Evolutionary conservation across 1,140 invertebrate genomes (phyloP), one percentile per base, ranked within the genome.

Genomic region (Ceratina calcarata): DNA sequence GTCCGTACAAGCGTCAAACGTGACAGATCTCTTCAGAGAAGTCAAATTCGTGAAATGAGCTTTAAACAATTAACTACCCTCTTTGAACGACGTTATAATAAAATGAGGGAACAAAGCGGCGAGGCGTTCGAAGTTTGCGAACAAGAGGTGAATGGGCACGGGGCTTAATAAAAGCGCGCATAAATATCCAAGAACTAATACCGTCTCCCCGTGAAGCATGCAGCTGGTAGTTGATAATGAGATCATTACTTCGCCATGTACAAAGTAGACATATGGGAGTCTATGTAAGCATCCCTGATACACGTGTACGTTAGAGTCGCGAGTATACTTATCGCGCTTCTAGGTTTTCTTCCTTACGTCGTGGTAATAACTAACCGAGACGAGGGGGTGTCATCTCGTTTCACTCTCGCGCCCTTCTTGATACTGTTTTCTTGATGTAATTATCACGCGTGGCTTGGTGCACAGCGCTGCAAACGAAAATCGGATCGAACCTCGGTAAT

Each of bases 151-250:
- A 85, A 78, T 80, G 69, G 81, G 82, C 74, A 51, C 27, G 27
- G 45, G 57, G 76, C 68, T 89, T 90, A 88, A 89, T 87, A 87
- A 88, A 89, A 88, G 84, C 80, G 68, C 61, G 82, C 78, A 85
- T 89, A 89, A 90, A 90, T 90, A 89, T 83, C 75, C 74, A 22
- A 64, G 76, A 69, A 83, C 83, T 89, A 88, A 89, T 89, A 88
- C 74, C 82, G 45, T 2, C 37, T 45, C 37, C 6, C 7, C 27
- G 64, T 68, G 61, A 12, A 69, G 78, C 74, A 78, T 78, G 72
- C 81, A 83, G 82, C 86, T 76, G 87, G 73, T 86, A 70, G 88
- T 83, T 86, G 82, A 85, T 90, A 90, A 90, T 88, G 87, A 90
- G 89, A 73, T 90, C 88, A 82, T 90, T 90, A 89, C 81, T 87